These are phyloP conservation scores for Denticeps clupeoides DNA, from an alignment of 2,797 vertebrate genomes.

Conservation along the genomic window DNA sequence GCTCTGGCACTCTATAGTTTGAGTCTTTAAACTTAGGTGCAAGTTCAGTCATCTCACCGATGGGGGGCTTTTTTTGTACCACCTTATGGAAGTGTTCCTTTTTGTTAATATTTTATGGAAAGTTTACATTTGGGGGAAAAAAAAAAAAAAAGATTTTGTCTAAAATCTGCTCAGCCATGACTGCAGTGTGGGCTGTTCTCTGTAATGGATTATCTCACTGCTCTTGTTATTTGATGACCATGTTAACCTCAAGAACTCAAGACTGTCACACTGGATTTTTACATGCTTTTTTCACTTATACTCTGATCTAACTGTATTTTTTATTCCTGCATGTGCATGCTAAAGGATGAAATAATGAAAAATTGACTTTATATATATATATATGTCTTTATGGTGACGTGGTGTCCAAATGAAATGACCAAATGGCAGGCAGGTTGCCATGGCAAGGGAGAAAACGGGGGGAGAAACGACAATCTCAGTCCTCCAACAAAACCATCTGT, in stretches of 20 bases:
- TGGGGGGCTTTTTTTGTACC: too few relatives aligned
- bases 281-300: conserved; percentile 52
- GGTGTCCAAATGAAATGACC: conserved; percentile 29
- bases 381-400: conserved; percentile 51
- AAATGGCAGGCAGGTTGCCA: conserved; percentile 36
- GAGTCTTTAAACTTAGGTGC: too few relatives aligned
- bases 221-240: conserved; percentile 44
- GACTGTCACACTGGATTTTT: conserved; percentile 65
- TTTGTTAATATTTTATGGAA: too few relatives aligned
- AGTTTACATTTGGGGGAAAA: too few relatives aligned
- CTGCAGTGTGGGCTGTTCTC: conserved; percentile 26
- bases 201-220: conserved; percentile 48
- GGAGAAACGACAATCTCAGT: too few relatives aligned
- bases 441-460: background rate
- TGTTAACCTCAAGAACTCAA: conserved; percentile 65
- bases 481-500: too few relatives aligned
- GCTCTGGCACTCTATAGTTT: too few relatives aligned
- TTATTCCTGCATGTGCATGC: conserved; percentile 69
- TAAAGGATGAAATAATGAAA: conserved; percentile 32
- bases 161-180: too few relatives aligned
- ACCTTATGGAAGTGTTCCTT: too few relatives aligned
- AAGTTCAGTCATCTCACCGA: too few relatives aligned
- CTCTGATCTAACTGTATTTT: conserved; percentile 60
- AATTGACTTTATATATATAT: conserved; percentile 40
- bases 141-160: too few relatives aligned